Evolutionary conservation across 2,113 vertebrate species (phyloP).

Genomic region (Antigone vipio): DNA sequence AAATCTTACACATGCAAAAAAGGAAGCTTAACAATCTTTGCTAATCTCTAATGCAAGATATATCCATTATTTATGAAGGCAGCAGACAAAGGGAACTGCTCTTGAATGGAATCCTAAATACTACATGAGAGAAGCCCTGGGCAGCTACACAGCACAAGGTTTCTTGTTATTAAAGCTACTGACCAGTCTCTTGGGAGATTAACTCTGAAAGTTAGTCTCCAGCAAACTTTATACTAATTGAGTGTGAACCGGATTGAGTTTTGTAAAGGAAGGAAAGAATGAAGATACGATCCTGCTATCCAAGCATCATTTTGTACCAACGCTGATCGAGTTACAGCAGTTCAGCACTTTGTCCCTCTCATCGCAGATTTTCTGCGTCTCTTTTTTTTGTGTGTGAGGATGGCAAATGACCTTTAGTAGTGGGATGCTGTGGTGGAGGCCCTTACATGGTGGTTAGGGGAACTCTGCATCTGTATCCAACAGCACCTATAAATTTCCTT

Average conservation of each 20-base stretch:
- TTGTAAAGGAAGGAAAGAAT: not conserved
- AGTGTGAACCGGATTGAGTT: not conserved
- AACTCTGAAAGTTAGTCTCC: not conserved
- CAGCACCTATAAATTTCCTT: not conserved
- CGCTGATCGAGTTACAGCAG: not conserved
- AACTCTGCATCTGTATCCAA: not conserved
- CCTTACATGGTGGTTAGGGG: not conserved
- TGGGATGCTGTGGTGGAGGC: not conserved
- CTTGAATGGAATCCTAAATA: conserved; percentile 58
- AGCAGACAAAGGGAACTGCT: conserved; percentile 53
- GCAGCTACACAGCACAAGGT: not conserved
- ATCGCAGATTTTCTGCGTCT: not conserved
- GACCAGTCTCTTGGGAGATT: not conserved
- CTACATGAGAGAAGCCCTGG: not conserved
- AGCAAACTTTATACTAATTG: not conserved
- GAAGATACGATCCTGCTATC: not conserved
- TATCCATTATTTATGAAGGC: conserved; percentile 74
- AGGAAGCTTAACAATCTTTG: conserved; percentile 60
- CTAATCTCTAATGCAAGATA: conserved; percentile 68
- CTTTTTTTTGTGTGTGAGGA: not conserved
- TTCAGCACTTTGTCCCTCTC: not conserved
- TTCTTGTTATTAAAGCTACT: conserved; percentile 24
- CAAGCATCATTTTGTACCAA: not conserved
- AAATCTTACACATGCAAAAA: conserved; percentile 50
- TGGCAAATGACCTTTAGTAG: not conserved